These are phyloP conservation scores for Clamator glandarius DNA, from an alignment of 2,797 vertebrate genomes.

Conservation along the genomic window DNA sequence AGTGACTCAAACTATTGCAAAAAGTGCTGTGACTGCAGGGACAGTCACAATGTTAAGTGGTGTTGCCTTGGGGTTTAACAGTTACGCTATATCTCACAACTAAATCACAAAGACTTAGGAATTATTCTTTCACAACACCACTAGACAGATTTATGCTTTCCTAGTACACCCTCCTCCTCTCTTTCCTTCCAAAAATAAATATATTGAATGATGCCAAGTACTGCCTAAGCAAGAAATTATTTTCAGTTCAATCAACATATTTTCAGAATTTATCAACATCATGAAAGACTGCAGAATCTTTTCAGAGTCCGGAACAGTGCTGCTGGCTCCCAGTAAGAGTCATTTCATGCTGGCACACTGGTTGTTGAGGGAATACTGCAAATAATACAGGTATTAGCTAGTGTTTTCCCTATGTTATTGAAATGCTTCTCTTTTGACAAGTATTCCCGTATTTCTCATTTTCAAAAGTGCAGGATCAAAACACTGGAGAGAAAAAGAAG, in stretches of 20 bases:
- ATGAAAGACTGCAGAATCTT: not conserved
- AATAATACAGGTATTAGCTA: not conserved
- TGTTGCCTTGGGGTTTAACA: not conserved
- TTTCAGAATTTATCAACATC: not conserved
- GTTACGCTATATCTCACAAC: not conserved
- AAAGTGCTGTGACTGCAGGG: not conserved
- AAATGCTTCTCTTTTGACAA: not conserved
- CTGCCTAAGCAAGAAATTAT: not conserved
- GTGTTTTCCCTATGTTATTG: not conserved
- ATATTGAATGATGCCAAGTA: not conserved
- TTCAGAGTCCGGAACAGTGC: not conserved
- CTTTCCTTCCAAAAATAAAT: not conserved
- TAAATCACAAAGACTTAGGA: not conserved
- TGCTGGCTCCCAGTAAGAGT: not conserved
- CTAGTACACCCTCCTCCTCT: not conserved
- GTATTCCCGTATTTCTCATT: not conserved
- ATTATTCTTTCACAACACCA: not conserved
- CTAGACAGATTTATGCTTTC: not conserved
- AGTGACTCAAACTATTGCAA: not conserved
- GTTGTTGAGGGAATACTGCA: not conserved
- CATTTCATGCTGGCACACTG: not conserved
- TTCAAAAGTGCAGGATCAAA: not conserved
- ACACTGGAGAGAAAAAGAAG: not conserved
- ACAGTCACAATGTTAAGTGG: rapidly evolving
- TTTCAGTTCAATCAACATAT: not conserved